These are phyloP conservation scores for Microcebus griseorufus DNA, from an alignment of 2,113 vertebrate genomes.

Conservation along the genomic window DNA sequence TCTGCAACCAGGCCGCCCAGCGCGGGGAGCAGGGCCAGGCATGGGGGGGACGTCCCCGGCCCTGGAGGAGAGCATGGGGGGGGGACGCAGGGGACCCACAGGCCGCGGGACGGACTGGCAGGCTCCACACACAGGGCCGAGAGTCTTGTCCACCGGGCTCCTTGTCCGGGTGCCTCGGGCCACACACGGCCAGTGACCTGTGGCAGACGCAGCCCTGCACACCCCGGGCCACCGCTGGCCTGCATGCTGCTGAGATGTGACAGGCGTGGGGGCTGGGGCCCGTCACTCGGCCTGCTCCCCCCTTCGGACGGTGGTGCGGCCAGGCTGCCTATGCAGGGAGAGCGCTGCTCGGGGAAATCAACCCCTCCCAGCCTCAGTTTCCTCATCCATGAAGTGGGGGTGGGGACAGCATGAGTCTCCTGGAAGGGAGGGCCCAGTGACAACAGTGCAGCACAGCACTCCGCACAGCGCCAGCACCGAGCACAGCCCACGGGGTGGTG, in stretches of 20 bases:
- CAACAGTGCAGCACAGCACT: fast-evolving
- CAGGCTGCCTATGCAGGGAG: neutral
- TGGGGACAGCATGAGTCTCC: fast-evolving
- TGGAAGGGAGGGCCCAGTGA: fast-evolving
- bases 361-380: neutral
- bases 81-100: fast-evolving
- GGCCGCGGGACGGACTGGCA: neutral
- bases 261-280: neutral
- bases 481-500: fast-evolving
- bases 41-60: neutral
- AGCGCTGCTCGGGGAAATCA: fast-evolving
- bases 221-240: neutral
- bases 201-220: neutral
- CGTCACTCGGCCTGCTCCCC: neutral
- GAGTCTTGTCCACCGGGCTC: neutral
- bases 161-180: neutral
- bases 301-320: neutral
- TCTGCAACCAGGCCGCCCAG: fast-evolving
- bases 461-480: neutral
- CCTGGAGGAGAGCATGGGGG: neutral
- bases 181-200: neutral
- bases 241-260: neutral
- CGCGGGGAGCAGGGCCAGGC: fast-evolving
- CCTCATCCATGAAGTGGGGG: neutral
- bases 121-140: neutral